These are phyloP conservation scores for Epizoanthus scotinus DNA, from an alignment of 92 coral and sea anemone genomes.

Conservation along the genomic window DNA sequence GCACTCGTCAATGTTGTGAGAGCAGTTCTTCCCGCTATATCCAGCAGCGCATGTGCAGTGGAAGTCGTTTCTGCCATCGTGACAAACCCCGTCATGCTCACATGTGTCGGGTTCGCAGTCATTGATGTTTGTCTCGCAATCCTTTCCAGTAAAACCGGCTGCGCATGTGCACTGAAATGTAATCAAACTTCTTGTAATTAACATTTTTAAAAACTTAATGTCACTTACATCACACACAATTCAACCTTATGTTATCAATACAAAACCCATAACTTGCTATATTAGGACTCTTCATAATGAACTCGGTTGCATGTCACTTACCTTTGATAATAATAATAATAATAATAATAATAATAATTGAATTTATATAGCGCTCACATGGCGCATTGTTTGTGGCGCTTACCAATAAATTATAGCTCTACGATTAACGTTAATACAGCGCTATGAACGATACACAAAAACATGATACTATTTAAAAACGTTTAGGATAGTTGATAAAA, in stretches of 20 bases:
- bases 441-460: too few relatives aligned
- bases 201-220: background rate
- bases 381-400: too few relatives aligned
- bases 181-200: background rate
- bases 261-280: too few relatives aligned
- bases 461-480: too few relatives aligned
- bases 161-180: constrained; percentile 68
- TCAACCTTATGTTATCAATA: too few relatives aligned
- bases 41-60: constrained; percentile 72
- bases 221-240: too few relatives aligned
- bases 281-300: too few relatives aligned
- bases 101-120: constrained; percentile 68
- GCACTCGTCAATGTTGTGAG: constrained; percentile 71
- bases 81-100: constrained; percentile 69
- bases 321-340: background rate
- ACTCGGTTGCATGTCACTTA: background rate
- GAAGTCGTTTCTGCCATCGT: constrained; percentile 70
- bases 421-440: too few relatives aligned
- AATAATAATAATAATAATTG: too few relatives aligned
- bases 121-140: constrained; percentile 80
- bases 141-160: constrained; percentile 70
- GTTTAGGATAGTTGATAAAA: too few relatives aligned
- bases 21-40: constrained; percentile 62
- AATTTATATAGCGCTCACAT: too few relatives aligned
- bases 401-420: too few relatives aligned